Conservation (phyloP, 2,797 vertebrate species). For the Pteropus rufus region DNA sequence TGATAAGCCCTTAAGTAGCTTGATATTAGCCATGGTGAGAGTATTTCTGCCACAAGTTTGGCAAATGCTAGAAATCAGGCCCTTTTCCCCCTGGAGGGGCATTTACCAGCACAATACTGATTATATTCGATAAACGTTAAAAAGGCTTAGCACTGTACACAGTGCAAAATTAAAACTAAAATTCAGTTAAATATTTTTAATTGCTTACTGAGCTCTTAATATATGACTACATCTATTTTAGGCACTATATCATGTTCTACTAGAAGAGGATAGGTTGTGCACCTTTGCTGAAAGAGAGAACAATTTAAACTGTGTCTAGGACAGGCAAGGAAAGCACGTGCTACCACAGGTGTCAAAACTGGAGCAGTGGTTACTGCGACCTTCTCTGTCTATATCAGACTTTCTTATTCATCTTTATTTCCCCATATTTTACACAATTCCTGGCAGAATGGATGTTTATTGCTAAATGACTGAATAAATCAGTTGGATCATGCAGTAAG, state of each 20-base stretch:
- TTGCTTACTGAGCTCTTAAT: background rate
- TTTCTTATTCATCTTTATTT: background rate
- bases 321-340: accelerated
- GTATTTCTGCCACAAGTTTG: background rate
- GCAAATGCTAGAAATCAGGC: background rate
- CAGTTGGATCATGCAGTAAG: background rate
- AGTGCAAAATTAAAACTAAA: background rate
- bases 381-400: background rate
- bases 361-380: too few species aligned
- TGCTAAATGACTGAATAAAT: background rate
- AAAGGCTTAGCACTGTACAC: background rate
- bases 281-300: background rate
- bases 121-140: background rate
- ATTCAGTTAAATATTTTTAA: background rate
- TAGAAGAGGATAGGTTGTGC: background rate
- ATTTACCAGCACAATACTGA: background rate
- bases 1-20: background rate
- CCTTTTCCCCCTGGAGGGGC: background rate
- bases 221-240: background rate
- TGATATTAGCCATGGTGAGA: background rate
- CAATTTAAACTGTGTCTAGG: background rate
- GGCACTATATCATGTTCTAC: background rate
- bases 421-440: background rate
- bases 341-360: background rate
- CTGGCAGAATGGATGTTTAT: background rate